These are phyloP conservation scores for Drosophila trapezifrons DNA, from an alignment of 1,140 invertebrate genomes.

Conservation along the genomic window DNA sequence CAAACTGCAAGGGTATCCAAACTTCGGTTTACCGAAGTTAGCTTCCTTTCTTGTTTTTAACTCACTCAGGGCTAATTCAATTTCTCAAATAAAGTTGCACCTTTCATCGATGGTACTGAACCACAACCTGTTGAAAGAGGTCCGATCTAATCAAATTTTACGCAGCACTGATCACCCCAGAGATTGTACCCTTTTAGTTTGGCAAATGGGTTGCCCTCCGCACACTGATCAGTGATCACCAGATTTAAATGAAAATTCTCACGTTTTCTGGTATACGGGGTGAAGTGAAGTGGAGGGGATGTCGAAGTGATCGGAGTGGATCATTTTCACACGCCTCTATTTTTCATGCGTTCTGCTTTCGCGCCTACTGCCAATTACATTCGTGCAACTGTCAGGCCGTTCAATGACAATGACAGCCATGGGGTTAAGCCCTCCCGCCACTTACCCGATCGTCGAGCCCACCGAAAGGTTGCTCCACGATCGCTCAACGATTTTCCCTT, in stretches of 20 bases:
- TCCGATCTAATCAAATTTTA: conserved; percentile 47
- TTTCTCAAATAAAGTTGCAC: conserved; percentile 12
- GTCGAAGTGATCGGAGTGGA: conserved; percentile 33
- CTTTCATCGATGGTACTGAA: conserved; percentile 27
- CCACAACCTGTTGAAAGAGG: neutral
- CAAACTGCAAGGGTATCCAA: too few species aligned
- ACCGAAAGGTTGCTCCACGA: conserved; percentile 17
- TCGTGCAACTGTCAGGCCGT: conserved; percentile 58
- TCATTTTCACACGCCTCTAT: conserved; percentile 65
- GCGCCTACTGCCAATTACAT: conserved; percentile 66
- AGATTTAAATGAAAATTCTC: conserved; percentile 48
- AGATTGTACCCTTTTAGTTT: conserved; percentile 2
- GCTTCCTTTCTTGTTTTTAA: too few species aligned
- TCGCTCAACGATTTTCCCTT: conserved; percentile 29
- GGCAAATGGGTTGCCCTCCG: conserved; percentile 7
- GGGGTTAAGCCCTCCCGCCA: conserved; percentile 35
- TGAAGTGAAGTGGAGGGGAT: neutral
- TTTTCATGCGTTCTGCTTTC: conserved; percentile 62
- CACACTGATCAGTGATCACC: neutral
- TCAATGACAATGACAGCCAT: conserved; percentile 62
- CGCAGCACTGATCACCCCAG: conserved; percentile 41
- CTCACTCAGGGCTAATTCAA: neutral
- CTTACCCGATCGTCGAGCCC: neutral
- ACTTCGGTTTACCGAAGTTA: too few species aligned
- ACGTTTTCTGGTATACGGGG: conserved; percentile 12